Base-by-base conservation (phyloP, 2,797 vertebrate genomes). In the Distichodus sexfasciatus region DNA sequence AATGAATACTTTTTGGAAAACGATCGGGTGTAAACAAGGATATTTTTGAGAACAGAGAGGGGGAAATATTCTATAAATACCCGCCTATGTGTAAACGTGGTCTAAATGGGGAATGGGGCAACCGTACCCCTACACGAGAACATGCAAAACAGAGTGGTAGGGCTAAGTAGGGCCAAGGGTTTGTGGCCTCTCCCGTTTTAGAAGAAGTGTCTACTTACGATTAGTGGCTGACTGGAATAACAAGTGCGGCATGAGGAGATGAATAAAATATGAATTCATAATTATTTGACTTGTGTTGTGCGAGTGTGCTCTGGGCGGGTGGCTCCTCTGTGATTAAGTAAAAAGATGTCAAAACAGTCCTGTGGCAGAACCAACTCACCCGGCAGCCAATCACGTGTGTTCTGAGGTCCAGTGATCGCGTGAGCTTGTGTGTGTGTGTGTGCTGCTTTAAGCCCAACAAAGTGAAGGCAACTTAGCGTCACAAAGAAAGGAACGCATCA, bases 261-360 rank as follows among this genome's bases (percentile, higher is more conserved):
- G 68, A 76, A 76, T 75, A 73, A 76, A 68, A 71, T 35, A 66
- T 71, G 59, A 76, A 74, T 71, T 74, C 71, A 58, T 69, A 70
- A 74, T 76, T 59, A 74, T 74, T 67, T 71, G 51, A 67, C 63
- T 67, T 68, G 64, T 66, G 61, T 71, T 64, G 28, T 17, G 62
- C 68, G 28, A 48, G 65, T 79, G 43, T 21, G 65, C 60, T 66
- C 65, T 54, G 26, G 26, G 57, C 17, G 44, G 70, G 41, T 53
- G 61, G 61, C 58, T 74, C 66, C 61, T 43, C 46, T 77, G 43
- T 46, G 60, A 67, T 70, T 68, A 66, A 59, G 72, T 59, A 67
- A 65, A 8, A 53, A 50, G 24, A 65, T 57, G 48, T 26, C 28
- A 65, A 61, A 70, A 48, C 50, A 66, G 61, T 65, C 70, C 68